Evolutionary conservation across 1,140 invertebrate species (phyloP).

Genomic region (Drosophila tani): DNA sequence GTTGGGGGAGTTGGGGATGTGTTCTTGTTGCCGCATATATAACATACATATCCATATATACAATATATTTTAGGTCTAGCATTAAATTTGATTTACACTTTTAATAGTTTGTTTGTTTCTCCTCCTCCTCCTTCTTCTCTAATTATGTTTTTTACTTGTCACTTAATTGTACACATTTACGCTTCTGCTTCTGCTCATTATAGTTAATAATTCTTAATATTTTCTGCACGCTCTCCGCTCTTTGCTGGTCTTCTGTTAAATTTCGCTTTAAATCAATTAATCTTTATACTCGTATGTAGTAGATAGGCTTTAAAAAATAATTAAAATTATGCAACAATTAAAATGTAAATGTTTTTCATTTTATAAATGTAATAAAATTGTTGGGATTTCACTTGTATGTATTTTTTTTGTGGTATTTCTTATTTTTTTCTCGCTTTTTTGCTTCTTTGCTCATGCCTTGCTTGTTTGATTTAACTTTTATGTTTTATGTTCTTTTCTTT

Average conservation of each 20-base stretch:
- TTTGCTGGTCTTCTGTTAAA: conserved; percentile 30
- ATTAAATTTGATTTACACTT: conserved; percentile 82
- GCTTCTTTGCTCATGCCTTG: conserved; percentile 55
- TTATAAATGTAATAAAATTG: conserved; percentile 84
- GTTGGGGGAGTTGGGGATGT: conserved; percentile 44
- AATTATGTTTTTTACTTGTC: conserved; percentile 46
- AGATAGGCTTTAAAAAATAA: conserved; percentile 78
- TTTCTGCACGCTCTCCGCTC: conserved; percentile 14
- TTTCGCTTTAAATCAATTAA: conserved; percentile 64
- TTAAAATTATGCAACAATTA: conserved; percentile 84
- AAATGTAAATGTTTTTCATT: conserved; percentile 83
- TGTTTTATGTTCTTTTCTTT: conserved; percentile 22
- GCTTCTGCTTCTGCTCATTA: conserved; percentile 46
- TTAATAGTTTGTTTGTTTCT: conserved; percentile 77
- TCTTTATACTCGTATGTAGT: conserved; percentile 50
- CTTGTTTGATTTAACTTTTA: conserved; percentile 24
- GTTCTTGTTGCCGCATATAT: conserved; percentile 69
- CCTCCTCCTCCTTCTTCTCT: conserved; percentile 35
- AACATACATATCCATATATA: conserved; percentile 80
- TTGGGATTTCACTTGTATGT: conserved; percentile 67
- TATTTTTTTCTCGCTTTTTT: conserved; percentile 49
- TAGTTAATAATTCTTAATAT: conserved; percentile 50
- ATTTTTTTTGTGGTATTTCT: conserved; percentile 51
- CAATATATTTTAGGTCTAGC: conserved; percentile 73
- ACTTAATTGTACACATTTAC: conserved; percentile 52